These are phyloP conservation scores for Zosterops borbonicus DNA, from an alignment of 2,113 vertebrate species.

Conservation along the genomic window DNA sequence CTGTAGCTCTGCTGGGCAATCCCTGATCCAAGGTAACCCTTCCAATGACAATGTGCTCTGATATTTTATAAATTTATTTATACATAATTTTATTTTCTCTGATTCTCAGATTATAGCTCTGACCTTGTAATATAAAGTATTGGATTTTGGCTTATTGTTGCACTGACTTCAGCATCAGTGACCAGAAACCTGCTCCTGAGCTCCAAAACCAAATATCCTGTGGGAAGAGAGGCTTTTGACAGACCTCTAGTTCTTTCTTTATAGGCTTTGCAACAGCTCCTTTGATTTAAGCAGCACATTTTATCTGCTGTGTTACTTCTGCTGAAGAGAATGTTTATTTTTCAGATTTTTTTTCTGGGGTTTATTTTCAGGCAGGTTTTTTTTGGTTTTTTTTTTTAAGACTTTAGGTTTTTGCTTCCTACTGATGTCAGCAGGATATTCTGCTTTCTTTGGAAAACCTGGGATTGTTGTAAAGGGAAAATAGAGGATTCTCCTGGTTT, in stretches of 20 bases:
- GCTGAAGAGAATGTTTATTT: not conserved
- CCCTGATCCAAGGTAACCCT: not conserved
- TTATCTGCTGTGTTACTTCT: not conserved
- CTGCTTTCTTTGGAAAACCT: not conserved
- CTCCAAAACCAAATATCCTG: not conserved
- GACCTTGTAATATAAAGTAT: not conserved
- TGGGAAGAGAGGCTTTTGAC: not conserved
- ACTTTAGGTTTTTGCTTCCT: not conserved
- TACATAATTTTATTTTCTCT: not conserved
- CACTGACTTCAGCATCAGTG: not conserved
- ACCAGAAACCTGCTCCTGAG: not conserved
- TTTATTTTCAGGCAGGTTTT: not conserved
- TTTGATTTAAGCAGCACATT: slow-evolving; percentile 19
- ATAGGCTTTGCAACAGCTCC: not conserved
- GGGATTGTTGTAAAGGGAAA: not conserved
- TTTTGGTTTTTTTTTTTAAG: not conserved
- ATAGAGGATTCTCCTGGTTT: not conserved
- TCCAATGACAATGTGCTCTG: not conserved
- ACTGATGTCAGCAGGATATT: not conserved
- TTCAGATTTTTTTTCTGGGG: not conserved
- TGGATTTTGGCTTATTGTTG: not conserved
- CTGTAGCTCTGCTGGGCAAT: not conserved
- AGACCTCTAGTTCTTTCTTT: not conserved
- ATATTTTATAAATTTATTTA: not conserved
- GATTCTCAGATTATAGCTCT: not conserved